A percentile compares a stretch with the other conserved stretches of the same genome.
Conservation (phyloP, 2,888 invertebrate genomes). For the Spodoptera exigua region DNA sequence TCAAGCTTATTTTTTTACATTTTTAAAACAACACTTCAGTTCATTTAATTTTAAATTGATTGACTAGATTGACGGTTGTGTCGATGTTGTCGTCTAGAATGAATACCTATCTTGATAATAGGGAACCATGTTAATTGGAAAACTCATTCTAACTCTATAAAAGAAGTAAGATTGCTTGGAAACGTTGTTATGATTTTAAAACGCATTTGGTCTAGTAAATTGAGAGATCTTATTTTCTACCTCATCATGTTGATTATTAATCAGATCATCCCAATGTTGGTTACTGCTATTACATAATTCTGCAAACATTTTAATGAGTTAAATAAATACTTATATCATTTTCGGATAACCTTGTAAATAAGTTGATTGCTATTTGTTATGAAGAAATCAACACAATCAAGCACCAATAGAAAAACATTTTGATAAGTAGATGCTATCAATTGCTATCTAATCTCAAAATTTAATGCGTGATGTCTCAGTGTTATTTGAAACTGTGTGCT, state of each 20-base stretch:
- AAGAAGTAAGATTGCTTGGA: too few relatives aligned
- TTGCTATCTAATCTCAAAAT: slow-evolving; percentile 81
- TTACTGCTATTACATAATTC: slow-evolving; percentile 14
- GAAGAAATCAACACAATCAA: slow-evolving; percentile 62
- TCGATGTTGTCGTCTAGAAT: too few relatives aligned
- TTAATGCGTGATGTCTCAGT: slow-evolving; percentile 81
- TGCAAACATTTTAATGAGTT: slow-evolving; percentile 21
- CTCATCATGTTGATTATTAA: slow-evolving; percentile 9
- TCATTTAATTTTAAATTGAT: slow-evolving; percentile 20
- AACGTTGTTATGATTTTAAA: too few relatives aligned
- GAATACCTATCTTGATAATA: too few relatives aligned
- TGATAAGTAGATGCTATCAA: slow-evolving; percentile 81
- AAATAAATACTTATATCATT: slow-evolving; percentile 35
- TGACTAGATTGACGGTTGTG: too few relatives aligned
- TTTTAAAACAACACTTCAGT: slow-evolving; percentile 59
- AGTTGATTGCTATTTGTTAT: slow-evolving; percentile 58
- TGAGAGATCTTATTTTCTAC: background rate
- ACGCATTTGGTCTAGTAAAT: too few relatives aligned
- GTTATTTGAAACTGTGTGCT: slow-evolving; percentile 75
- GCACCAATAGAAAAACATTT: slow-evolving; percentile 70
- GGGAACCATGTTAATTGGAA: too few relatives aligned
- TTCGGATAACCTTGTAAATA: slow-evolving; percentile 59
- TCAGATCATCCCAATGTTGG: slow-evolving; percentile 11
- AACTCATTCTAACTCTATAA: too few relatives aligned
- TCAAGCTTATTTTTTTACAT: slow-evolving; percentile 65